Percentiles rank a stretch among this genome's conserved stretches.
Conservation (phyloP, 2,888 invertebrate genomes). For the Cephus pygmeus region DNA sequence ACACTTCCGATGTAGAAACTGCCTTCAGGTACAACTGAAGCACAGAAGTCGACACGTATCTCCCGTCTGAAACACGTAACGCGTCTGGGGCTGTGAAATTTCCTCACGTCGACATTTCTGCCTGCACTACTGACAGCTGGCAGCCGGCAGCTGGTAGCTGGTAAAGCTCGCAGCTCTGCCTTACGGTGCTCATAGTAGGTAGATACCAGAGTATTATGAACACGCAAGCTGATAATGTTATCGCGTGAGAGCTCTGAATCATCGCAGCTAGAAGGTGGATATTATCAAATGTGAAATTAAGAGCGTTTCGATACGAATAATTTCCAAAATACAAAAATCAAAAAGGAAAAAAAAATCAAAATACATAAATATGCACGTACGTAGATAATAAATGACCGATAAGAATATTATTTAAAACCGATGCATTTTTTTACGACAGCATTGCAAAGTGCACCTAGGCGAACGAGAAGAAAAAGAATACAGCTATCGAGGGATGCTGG, state of each 20-base stretch:
- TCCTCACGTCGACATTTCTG: not conserved
- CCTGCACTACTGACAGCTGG: not conserved
- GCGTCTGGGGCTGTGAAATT: not conserved
- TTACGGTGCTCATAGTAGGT: not conserved
- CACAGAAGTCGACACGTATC: not conserved
- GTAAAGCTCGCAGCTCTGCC: not conserved
- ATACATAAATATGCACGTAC: not conserved
- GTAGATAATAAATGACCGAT: not conserved
- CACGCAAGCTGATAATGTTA: not conserved
- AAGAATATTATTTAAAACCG: not conserved
- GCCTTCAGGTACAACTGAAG: not conserved
- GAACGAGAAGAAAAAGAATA: not conserved
- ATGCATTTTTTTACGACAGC: not conserved
- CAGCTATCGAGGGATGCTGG: not conserved
- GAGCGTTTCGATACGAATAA: not conserved
- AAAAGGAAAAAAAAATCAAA: not conserved
- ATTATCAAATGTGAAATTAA: not conserved
- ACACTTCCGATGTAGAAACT: not conserved
- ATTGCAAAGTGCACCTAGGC: not conserved
- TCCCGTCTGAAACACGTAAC: not conserved
- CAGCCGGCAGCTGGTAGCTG: not conserved
- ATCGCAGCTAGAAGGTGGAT: not conserved
- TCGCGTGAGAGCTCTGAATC: not conserved
- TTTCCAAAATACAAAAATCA: not conserved
- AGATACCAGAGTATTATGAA: not conserved